Evolutionary conservation across 2,113 vertebrate genomes (phyloP), one percentile per base, ranked within the genome.

Genomic region (Pungitius pungitius): DNA sequence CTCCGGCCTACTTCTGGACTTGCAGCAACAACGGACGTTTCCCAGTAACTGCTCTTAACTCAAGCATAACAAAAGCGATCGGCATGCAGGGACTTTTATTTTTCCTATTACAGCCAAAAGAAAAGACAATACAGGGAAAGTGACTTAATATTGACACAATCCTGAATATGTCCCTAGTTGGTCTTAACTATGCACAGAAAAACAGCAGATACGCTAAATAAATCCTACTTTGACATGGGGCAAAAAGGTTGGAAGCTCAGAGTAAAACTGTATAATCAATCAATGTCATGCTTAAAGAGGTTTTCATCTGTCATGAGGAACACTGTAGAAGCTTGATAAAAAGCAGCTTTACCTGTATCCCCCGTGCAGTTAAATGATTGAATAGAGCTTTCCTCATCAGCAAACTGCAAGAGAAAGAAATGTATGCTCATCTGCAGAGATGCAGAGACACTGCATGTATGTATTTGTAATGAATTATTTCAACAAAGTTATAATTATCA

Each of bases 371-470:
- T 63, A 99, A 94, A 88, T 99, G 98, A 58, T 99, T 87, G 88
- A 99, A 99, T 70, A 99, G 92, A 39, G 94, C 82, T 89, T 98
- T 99, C 87, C 97, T 95, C 98, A 99, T 99, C 68, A 99, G 90
- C 80, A 99, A 90, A 20, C 98, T 99, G 91, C 11, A 81, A 89
- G n/a, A 89, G 51, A 83, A 85, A 87, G 78, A 52, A 80, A 57
- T 47, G 37, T 24, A 65, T 35, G 33, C 15, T 26, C 2, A 40
- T 69, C 11, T 54, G n/a, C 12, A 59, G 30, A n/a, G n/a, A n/a
- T n/a, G n/a, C n/a, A n/a, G n/a, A n/a, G n/a, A n/a, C n/a, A n/a
- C n/a, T n/a, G n/a, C n/a, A n/a, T n/a, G n/a, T n/a, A n/a, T n/a
- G n/a, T n/a, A n/a, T n/a, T n/a, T n/a, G n/a, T n/a, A n/a, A n/a